Base-by-base conservation (phyloP, 2,797 vertebrate genomes). In the Bryconaethiops microstoma region DNA sequence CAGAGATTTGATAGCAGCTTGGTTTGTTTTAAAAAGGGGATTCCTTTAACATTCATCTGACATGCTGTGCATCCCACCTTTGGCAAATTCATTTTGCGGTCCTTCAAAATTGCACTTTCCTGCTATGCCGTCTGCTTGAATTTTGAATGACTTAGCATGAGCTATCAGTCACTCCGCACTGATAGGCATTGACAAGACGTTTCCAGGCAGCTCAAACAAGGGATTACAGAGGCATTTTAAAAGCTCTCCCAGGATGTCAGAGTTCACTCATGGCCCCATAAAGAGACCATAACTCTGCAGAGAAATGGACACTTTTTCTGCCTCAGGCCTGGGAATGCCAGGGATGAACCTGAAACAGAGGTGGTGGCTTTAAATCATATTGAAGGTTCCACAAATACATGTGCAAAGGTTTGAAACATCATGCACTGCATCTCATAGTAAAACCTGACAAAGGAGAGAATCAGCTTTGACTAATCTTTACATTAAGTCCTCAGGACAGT, bases 171-270 rank as follows among this genome's bases (percentile, higher is more conserved):
- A 88, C 52, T 50, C 17, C 76, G 82, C 88, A 88, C 84, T 89
- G 90, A 92, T 87, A 78, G 87, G 70, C 84, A 82, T 64, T 88
- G 90, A 90, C 88, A 87, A 90, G 87, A 89, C 67, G 77, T 88
- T 90, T 90, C 87, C 89, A 82, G 83, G 81, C 86, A 64, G 81
- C 87, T 78, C 42, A 57, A 88, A 85, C 70, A 77, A 16, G 68
- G 92, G 92, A 94, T 94, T 94, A 92, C 88, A 88, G 89, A 93
- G 92, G 90, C 88, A 92, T 94, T 94, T 94, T 92, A 92, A 91
- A 91, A 93, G 93, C 92, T 91, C 91, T 93, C 89, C 82, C 81
- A 88, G 86, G 86, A 83, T 93, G 91, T 93, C 93, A 93, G 90
- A 94, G 93, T 92, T 94, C 88, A 93, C 87, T 42, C 81, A 81